Conservation (phyloP, 1,140 invertebrate species). For the Drosophila ambigua region DNA sequence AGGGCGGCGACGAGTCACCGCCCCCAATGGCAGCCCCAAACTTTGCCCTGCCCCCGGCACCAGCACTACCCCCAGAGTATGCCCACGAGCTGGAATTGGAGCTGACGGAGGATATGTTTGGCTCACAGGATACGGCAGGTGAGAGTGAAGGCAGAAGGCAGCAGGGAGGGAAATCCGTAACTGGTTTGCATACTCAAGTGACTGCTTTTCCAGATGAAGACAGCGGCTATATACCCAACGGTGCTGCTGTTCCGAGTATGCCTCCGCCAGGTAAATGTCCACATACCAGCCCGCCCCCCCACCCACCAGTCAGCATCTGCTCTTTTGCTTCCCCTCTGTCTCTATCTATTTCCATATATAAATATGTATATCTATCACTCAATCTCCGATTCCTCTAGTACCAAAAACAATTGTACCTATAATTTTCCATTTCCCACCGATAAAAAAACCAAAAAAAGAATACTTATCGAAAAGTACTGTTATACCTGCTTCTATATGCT, state of each 20-base stretch:
- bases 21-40: constrained; percentile 89
- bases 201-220: constrained; percentile 65
- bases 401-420: constrained; percentile 42
- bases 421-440: constrained; percentile 47
- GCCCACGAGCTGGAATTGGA: constrained; percentile 71
- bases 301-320: not conserved
- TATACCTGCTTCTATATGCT: constrained; percentile 75
- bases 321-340: constrained; percentile 45
- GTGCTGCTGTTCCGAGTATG: constrained; percentile 68
- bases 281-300: not conserved
- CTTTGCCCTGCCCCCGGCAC: constrained; percentile 88
- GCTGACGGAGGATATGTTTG: constrained; percentile 79
- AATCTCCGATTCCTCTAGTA: constrained; percentile 60
- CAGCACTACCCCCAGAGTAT: constrained; percentile 85
- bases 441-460: constrained; percentile 26
- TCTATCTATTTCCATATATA: constrained; percentile 38
- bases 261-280: constrained; percentile 82
- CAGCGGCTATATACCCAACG: constrained; percentile 79
- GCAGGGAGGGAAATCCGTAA: not conserved
- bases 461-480: constrained; percentile 52
- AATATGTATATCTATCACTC: constrained; percentile 43
- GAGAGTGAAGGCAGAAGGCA: constrained; percentile 3
- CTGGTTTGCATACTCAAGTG: not conserved
- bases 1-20: constrained; percentile 89
- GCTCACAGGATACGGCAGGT: constrained; percentile 78